A percentile compares a stretch with the other conserved stretches of the same genome.
Conservation (phyloP, 92 coral and sea anemone genomes). For the Ricordea florida region DNA sequence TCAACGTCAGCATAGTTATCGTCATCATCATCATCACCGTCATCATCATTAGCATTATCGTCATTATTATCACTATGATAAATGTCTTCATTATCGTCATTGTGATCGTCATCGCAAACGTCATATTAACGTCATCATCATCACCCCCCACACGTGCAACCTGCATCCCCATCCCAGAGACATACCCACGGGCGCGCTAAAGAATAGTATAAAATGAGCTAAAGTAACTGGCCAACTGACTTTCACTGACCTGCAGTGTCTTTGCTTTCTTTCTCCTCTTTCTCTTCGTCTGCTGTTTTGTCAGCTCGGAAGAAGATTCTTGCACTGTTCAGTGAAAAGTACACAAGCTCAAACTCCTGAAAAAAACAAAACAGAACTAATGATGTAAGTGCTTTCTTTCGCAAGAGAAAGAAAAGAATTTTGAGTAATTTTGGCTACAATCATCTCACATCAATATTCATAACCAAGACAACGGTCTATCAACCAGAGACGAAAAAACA, state of each 20-base stretch:
- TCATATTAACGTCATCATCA: too few species aligned
- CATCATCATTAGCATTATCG: neutral
- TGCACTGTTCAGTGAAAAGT: slow-evolving; percentile 97
- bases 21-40: neutral
- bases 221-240: too few species aligned
- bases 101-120: neutral
- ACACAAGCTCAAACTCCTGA: slow-evolving; percentile 93
- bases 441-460: too few species aligned
- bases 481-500: too few species aligned
- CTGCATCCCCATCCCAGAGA: too few species aligned
- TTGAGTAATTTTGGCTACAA: too few species aligned
- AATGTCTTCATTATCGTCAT: neutral
- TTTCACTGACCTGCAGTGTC: slow-evolving; percentile 20
- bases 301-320: slow-evolving; percentile 98
- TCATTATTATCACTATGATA: neutral
- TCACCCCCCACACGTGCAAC: too few species aligned
- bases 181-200: too few species aligned
- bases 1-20: neutral
- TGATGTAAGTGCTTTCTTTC: neutral
- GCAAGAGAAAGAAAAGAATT: neutral
- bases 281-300: slow-evolving; percentile 97
- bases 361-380: neutral
- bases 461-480: too few species aligned
- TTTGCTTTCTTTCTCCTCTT: slow-evolving; percentile 84
- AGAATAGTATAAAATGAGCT: too few species aligned